Evolutionary conservation across 35 echinoderm and acorn worm genomes (phyloP), one percentile per base, ranked within the genome.

Genomic region (Ophiothrix spiculata): DNA sequence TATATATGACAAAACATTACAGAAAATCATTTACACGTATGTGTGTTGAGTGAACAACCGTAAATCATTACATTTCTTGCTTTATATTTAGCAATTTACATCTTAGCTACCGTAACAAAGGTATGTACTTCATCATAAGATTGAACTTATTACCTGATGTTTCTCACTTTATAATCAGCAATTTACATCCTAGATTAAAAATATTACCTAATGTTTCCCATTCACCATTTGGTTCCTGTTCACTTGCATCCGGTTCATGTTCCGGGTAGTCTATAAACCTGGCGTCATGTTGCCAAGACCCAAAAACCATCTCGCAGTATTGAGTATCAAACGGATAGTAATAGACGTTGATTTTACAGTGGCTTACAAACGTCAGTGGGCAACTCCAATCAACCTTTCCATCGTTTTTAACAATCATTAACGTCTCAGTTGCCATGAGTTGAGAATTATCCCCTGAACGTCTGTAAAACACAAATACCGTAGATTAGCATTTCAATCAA

Each of bases 211-310:
- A 33, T n/a, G 92, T 83, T n/a, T 99, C 92, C 96, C 96, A 99
- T 83, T 99, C 96, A 4, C 96, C 96, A 45, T 99, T 99, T 35
- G 82, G 63, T 32, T 92, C 60, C 25, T 94, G 80, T 35, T 87
- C 85, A 10, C 41, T 46, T 0, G 89, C 79, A 41, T 91, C 83
- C 3, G 92, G 8, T 1, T 56, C 33, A 0, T 40, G 35, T 0
- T 64, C 40, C 10, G 79, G 63, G 49, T 99, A 99, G 84, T 99
- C 96, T 21, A 99, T 99, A 39, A 54, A 94, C 15, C 63, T 77
- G 33, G 81, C 75, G 38, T 99, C 96, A 56, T 99, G 92, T 69
- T 99, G 96, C 96, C 96, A 99, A 21, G 96, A 99, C 4, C 96
- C 96, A 49, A 99, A 91, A 85, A 89, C 87, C 35, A 99, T 41